These are phyloP conservation scores for Anthophora plumipes DNA, from an alignment of 2,888 invertebrate species.

Conservation along the genomic window DNA sequence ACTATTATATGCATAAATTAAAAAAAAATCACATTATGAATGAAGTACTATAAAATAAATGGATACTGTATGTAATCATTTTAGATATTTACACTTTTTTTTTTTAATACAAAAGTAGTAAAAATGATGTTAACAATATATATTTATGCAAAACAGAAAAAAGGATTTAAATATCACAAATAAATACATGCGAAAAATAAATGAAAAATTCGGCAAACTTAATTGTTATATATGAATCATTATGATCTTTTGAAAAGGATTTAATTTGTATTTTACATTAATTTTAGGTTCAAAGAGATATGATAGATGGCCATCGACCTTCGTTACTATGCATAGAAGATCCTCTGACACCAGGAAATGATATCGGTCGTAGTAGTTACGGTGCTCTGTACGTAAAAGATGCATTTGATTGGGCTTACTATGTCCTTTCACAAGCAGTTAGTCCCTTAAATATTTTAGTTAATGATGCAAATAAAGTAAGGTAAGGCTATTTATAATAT, in stretches of 20 bases:
- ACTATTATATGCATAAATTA: neutral
- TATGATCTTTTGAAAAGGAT: neutral
- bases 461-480: conserved; percentile 85
- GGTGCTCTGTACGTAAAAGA: conserved; percentile 95
- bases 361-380: conserved; percentile 98
- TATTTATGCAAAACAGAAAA: neutral
- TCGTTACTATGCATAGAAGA: conserved; percentile 99
- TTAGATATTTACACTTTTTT: neutral
- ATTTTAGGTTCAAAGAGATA: conserved; percentile 91
- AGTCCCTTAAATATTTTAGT: conserved; percentile 85
- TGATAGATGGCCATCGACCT: conserved; percentile 97
- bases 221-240: no score
- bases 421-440: conserved; percentile 92
- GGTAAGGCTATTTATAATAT: conserved; percentile 72
- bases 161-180: no score
- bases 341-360: conserved; percentile 97
- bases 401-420: conserved; percentile 98
- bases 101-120: neutral
- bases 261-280: conserved; percentile 3
- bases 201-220: neutral
- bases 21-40: neutral
- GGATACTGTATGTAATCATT: neutral
- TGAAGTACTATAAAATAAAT: neutral
- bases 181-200: neutral
- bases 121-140: neutral